These are phyloP conservation scores for Volucella zonaria DNA, from an alignment of 2,888 invertebrate species.

Conservation along the genomic window DNA sequence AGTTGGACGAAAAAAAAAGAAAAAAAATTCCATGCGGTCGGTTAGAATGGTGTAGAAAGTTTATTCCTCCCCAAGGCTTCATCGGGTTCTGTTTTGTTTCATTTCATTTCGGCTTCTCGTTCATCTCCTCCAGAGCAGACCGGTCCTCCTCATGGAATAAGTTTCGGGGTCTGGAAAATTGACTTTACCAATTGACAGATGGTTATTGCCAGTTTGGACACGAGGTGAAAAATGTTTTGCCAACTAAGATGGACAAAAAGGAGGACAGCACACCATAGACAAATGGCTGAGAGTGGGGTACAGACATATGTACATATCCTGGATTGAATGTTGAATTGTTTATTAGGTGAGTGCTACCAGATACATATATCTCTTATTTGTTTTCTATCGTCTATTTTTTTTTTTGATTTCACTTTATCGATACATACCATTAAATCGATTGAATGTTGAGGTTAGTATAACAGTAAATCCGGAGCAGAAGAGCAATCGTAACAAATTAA, in stretches of 20 bases:
- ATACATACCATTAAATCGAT: constrained; percentile 52
- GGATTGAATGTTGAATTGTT: constrained; percentile 58
- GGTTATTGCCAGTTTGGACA: constrained; percentile 71
- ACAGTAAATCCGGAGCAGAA: not conserved
- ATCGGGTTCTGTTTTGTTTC: constrained; percentile 43
- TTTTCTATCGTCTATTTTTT: constrained; percentile 22
- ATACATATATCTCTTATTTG: constrained; percentile 10
- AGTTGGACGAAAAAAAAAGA: not conserved
- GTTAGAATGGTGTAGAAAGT: constrained; percentile 48
- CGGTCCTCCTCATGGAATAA: constrained; percentile 35
- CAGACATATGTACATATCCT: not conserved
- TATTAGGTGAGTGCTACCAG: constrained; percentile 54
- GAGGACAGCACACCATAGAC: constrained; percentile 6
- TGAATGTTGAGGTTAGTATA: constrained; percentile 37
- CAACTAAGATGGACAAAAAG: constrained; percentile 58
- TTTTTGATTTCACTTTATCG: constrained; percentile 7
- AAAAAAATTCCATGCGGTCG: constrained; percentile 40
- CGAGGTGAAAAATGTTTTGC: constrained; percentile 67
- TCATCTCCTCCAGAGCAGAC: not conserved
- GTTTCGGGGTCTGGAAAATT: constrained; percentile 59
- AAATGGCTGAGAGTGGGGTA: constrained; percentile 18
- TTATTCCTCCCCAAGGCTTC: constrained; percentile 45
- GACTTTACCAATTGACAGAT: constrained; percentile 72
- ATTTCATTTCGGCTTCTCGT: constrained; percentile 37
- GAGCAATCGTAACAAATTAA: too few relatives aligned